phyloP scores from a whole-genome alignment of 2,113 vertebrate genomes.

The Odocoileus virginianus region DNA sequence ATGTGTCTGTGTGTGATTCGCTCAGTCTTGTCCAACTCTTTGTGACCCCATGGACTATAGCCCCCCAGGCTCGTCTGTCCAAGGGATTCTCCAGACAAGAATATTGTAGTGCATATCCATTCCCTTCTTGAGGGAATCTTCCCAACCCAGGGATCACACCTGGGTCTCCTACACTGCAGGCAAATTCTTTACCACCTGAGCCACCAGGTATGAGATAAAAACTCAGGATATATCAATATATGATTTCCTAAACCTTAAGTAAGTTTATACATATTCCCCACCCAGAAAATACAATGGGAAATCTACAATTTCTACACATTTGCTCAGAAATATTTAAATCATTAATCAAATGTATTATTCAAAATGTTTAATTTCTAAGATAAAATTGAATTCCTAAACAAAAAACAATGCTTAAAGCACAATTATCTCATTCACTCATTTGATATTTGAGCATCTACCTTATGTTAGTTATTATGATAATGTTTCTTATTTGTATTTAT shows the following conservation, averaged over 20 bases:
- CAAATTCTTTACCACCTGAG: background rate
- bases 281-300: background rate
- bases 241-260: background rate
- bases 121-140: background rate
- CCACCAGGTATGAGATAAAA: background rate
- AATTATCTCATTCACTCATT: background rate
- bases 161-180: background rate
- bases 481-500: background rate
- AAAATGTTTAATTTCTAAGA: constrained; percentile 17
- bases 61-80: background rate
- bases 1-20: background rate
- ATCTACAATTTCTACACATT: constrained; percentile 18
- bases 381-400: constrained; percentile 31
- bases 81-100: background rate
- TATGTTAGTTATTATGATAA: background rate
- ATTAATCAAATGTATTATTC: background rate
- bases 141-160: background rate
- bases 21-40: background rate
- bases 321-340: background rate
- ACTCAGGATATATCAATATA: background rate
- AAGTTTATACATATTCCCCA: constrained; percentile 8
- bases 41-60: background rate
- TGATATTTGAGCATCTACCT: background rate
- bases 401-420: constrained; percentile 17
- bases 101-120: background rate